A percentile compares a stretch with the other conserved stretches of the same genome.
Evolutionary conservation across 2,797 vertebrate genomes (phyloP).

Genomic region (Tachyglossus aculeatus): DNA sequence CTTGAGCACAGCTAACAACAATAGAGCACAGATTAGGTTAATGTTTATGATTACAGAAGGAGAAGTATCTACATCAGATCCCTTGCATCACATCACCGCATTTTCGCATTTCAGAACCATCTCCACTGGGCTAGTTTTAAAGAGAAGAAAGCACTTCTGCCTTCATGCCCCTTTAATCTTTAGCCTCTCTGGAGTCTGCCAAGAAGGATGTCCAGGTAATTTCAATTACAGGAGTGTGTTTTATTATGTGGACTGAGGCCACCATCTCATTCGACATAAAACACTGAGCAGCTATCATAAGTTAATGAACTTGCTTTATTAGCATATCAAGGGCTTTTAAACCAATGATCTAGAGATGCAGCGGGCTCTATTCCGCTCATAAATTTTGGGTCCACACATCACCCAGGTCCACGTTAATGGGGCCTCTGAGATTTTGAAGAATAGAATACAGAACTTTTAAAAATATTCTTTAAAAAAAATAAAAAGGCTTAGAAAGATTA

Average conservation of each 20-base stretch:
- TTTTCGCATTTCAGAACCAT: not conserved
- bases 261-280: constrained; percentile 43
- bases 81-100: not conserved
- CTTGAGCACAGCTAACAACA: not conserved
- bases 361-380: constrained; percentile 2
- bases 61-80: not conserved
- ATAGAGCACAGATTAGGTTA: not conserved
- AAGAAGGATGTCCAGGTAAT: constrained; percentile 34
- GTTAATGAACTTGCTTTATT: constrained; percentile 61
- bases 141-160: not conserved
- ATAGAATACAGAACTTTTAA: not conserved
- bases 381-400: constrained; percentile 28
- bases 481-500: too few relatives aligned
- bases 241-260: constrained; percentile 41
- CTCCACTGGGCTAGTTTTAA: not conserved
- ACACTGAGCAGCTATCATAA: constrained; percentile 40
- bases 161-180: constrained; percentile 14
- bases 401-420: constrained; percentile 6
- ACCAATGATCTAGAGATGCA: constrained; percentile 45
- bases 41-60: not conserved
- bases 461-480: too few relatives aligned
- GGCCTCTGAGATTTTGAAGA: constrained; percentile 18
- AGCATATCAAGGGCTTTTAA: constrained; percentile 44
- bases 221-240: constrained; percentile 47
- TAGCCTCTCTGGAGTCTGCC: not conserved